Conservation (phyloP, 2,113 vertebrate species). For the Todiramphus chloris region DNA sequence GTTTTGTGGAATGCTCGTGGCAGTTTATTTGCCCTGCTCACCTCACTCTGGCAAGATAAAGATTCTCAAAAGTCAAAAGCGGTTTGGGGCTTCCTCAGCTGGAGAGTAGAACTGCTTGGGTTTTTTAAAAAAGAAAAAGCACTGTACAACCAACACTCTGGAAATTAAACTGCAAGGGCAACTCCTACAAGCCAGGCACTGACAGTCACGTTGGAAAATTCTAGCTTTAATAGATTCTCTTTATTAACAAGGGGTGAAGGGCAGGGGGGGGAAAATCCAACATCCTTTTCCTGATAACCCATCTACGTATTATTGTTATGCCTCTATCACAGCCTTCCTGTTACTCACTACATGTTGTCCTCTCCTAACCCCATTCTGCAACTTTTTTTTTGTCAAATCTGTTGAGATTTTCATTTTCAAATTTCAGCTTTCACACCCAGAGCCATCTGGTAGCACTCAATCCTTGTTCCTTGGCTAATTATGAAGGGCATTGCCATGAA, state of each 20-base stretch:
- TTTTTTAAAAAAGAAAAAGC: background rate
- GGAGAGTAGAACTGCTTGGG: background rate
- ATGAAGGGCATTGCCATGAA: background rate
- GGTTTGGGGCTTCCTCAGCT: background rate
- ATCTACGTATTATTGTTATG: fast-evolving
- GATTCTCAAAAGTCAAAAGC: background rate
- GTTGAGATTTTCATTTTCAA: background rate
- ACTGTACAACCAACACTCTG: background rate
- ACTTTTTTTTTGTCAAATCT: background rate
- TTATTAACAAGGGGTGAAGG: background rate
- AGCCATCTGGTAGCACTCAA: background rate
- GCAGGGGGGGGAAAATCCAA: background rate
- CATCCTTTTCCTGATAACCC: background rate
- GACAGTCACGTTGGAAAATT: background rate
- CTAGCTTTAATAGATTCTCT: background rate
- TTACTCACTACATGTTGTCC: background rate
- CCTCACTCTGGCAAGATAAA: background rate
- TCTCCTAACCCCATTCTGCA: background rate
- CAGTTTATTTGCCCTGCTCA: background rate
- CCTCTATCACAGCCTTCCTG: background rate
- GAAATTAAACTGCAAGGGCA: background rate
- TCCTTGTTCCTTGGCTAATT: background rate
- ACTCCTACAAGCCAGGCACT: background rate
- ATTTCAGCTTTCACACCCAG: background rate
- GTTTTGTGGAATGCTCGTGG: background rate